Base-by-base conservation (phyloP, 2,113 vertebrate genomes). In the Lynx canadensis region DNA sequence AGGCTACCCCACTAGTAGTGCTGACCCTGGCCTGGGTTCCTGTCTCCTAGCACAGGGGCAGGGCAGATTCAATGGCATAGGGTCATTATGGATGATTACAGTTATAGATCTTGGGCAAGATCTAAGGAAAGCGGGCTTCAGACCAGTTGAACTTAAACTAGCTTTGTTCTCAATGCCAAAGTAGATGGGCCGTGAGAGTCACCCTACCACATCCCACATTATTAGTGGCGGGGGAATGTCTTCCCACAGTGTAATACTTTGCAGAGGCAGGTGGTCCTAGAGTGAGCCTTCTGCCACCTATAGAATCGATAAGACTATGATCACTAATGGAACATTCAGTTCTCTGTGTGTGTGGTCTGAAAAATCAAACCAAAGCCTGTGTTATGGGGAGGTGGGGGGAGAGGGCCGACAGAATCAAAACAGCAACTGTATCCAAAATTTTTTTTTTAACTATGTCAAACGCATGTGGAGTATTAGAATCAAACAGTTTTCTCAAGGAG, bases 341-440 rank as follows among this genome's bases (percentile, higher is more conserved):
- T 88, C 85, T 91, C 31, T 86, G 48, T 74, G 86, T 89, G 82
- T 82, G 83, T 86, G 78, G 78, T 87, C 89, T 98, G 76, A 81
- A 86, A 89, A 96, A 76, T 86, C 88, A 82, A 96, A 90, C 50
- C 57, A 95, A 66, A 92, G 21, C 29, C 2, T 16, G 19, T 87
- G 89, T 65, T 79, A 68, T 31, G 16, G 48, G 80, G 50, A 36
- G 48, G 21, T 45, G n/a, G 60, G 38, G n/a, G 41, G 83, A 25
- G 16, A 12, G 19, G n/a, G 50, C 6, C 13, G 21, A n/a, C n/a
- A 45, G 12, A 96, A 74, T 89, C 87, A 86, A 96, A 96, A 79
- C 10, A 94, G 50, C 87, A 90, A 95, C 82, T 84, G 25, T 66
- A 33, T 83, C 74, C 36, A 9, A 79, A 66, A 81, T 84, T 92